Evolutionary conservation across 2,113 vertebrate genomes (phyloP).

Genomic region (Agapornis roseicollis): DNA sequence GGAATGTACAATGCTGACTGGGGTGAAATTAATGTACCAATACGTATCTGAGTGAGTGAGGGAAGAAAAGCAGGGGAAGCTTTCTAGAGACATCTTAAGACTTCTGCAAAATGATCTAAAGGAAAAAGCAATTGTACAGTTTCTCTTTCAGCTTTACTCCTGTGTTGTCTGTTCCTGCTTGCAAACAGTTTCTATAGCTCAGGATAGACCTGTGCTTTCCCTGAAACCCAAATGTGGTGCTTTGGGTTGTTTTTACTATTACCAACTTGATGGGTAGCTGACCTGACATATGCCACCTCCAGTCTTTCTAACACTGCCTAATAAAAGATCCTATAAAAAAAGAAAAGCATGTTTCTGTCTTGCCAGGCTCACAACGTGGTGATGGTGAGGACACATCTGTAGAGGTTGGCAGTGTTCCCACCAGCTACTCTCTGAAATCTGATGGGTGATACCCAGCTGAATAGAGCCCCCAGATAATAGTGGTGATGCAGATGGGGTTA

Average conservation of each 20-base stretch:
- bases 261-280: neutral
- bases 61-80: neutral
- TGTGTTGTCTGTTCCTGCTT: neutral
- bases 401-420: neutral
- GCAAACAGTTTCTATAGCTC: neutral
- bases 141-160: neutral
- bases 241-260: neutral
- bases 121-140: neutral
- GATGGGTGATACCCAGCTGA: neutral
- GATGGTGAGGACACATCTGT: accelerated
- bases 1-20: neutral
- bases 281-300: neutral
- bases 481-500: neutral
- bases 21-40: neutral
- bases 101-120: neutral
- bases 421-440: neutral
- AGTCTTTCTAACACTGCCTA: neutral
- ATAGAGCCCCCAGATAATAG: neutral
- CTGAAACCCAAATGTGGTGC: neutral
- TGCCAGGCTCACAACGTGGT: neutral
- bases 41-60: neutral
- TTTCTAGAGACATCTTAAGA: neutral
- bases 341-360: neutral
- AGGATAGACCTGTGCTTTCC: neutral
- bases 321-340: neutral